phyloP scores from a whole-genome alignment of 2,113 vertebrate species.

The Chiloscyllium plagiosum region DNA sequence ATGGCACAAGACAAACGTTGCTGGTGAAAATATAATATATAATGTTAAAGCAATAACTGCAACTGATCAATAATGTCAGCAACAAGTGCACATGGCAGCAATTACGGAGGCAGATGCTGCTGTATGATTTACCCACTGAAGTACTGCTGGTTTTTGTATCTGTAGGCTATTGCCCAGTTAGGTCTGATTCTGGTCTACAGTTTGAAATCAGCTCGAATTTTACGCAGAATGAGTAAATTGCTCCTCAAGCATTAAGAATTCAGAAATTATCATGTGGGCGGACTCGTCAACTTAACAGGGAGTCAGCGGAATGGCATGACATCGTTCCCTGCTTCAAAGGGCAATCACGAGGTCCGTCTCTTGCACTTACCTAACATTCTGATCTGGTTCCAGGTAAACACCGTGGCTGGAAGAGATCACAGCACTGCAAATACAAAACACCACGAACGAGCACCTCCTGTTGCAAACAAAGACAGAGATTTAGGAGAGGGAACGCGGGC shows the following conservation, averaged over 20 bases:
- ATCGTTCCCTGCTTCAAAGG: neutral
- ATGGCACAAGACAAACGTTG: neutral
- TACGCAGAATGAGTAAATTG: neutral
- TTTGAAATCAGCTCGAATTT: neutral
- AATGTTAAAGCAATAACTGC: neutral
- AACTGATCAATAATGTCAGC: neutral
- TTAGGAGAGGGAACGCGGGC: no score
- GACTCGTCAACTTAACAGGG: neutral
- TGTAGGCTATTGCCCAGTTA: neutral
- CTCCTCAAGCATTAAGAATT: neutral
- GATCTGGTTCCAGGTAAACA: constrained; percentile 26
- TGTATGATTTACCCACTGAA: neutral
- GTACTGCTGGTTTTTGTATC: neutral
- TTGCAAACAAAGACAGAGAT: neutral
- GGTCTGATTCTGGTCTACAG: neutral
- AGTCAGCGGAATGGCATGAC: neutral
- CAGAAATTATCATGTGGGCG: neutral
- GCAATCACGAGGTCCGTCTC: neutral
- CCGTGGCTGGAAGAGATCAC: neutral
- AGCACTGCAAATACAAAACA: neutral
- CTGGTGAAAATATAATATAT: neutral
- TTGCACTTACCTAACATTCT: neutral
- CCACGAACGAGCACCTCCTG: neutral
- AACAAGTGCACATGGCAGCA: neutral
- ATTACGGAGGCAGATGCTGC: neutral